Evolutionary conservation across 2,888 invertebrate genomes (phyloP).

Genomic region (Temnothorax ravouxi): DNA sequence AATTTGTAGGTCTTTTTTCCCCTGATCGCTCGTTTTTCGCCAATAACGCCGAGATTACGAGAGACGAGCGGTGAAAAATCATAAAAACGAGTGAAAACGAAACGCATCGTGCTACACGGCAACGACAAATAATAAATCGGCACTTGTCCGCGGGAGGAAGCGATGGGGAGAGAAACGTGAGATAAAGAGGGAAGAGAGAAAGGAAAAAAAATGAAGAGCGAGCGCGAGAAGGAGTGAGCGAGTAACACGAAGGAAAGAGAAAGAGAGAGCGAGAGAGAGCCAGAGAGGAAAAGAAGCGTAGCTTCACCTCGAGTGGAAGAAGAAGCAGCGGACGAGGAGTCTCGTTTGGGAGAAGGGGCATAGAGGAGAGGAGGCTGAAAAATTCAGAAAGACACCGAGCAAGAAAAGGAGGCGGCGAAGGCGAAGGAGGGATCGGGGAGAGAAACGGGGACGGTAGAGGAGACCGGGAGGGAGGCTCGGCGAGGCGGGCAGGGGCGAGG

Average conservation of each 20-base stretch:
- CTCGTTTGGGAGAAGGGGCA: constrained; percentile 34
- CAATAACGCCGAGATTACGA: constrained; percentile 10
- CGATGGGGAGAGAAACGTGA: constrained; percentile 22
- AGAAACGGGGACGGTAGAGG: constrained; percentile 58
- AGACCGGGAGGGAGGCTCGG: constrained; percentile 45
- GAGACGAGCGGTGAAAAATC: constrained; percentile 28
- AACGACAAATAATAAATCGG: constrained; percentile 56
- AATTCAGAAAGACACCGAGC: constrained; percentile 75
- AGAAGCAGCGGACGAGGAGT: constrained; percentile 50
- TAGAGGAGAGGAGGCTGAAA: constrained; percentile 67
- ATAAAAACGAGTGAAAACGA: constrained; percentile 61
- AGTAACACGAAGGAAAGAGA: not conserved
- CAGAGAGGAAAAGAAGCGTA: constrained; percentile 51
- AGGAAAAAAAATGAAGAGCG: not conserved
- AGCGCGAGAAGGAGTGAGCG: constrained; percentile 40
- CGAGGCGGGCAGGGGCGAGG: constrained; percentile 53
- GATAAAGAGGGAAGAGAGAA: constrained; percentile 12
- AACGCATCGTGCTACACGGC: constrained; percentile 49
- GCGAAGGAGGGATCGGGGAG: constrained; percentile 68
- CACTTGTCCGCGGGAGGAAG: constrained; percentile 45
- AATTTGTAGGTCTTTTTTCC: not conserved
- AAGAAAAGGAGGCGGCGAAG: constrained; percentile 66
- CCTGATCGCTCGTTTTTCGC: not conserved
- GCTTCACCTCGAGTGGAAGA: constrained; percentile 38
- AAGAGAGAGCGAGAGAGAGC: constrained; percentile 34